Base-by-base conservation (phyloP, 2,113 vertebrate genomes). In the Vidua macroura region DNA sequence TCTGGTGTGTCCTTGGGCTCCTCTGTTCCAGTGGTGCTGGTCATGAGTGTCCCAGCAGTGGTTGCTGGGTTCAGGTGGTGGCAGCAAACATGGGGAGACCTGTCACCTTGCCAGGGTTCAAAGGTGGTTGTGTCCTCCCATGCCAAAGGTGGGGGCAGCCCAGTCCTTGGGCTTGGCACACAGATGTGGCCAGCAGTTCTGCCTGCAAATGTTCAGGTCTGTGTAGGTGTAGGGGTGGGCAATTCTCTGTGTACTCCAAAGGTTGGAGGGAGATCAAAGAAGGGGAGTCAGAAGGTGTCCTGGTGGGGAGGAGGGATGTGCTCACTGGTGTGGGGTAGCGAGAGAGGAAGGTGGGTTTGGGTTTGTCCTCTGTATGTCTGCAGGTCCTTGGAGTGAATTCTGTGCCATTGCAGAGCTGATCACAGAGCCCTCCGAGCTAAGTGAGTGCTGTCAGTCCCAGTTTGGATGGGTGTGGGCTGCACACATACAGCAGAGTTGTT, bases 301-400 rank as follows among this genome's bases (percentile, higher is more conserved):
- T 1, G 2, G 27, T 0, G 0, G 25, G 58, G 30, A 67, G 58
- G 28, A 92, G 46, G 23, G 17, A 17, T 3, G 1, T 46, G 24
- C 55, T 69, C 0, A 0, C 16, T 20, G 46, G 18, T 4, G 2
- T 3, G 21, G 52, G 16, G 33, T 3, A 35, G 41, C 0, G 0
- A 84, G 46, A 17, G 25, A 67, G 68, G 52, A 67, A 72, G 48
- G 24, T 58, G 48, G 23, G 9, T 25, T 78, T 56, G 41, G 14
- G 24, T 77, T 77, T 86, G 23, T 73, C 51, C 13, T 53, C 52
- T n/a, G 8, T 15, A 5, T 11, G 23, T 11, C 60, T 63, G 63
- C 43, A 62, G 20, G 12, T 27, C 59, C 68, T 58, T 11, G 1
- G 62, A 43, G 55, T 7, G 18, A 62, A 17, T 43, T 52, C 27